Conservation (phyloP, 2,797 vertebrate species). For the Paratrypauchen microcephalus region DNA sequence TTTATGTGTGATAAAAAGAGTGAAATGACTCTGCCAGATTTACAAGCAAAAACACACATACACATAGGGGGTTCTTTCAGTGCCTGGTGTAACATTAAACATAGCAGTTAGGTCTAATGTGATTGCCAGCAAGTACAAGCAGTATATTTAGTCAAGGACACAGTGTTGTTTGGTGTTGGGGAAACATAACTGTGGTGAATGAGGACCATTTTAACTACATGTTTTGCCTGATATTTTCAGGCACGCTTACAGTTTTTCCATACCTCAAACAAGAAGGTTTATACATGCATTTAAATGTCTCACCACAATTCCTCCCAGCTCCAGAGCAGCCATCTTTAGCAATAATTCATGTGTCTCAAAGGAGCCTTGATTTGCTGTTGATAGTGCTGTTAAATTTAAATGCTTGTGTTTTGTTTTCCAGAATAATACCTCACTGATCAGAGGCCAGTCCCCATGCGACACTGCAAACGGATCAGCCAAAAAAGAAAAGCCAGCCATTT, state of each 20-base stretch:
- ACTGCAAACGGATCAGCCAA: conserved; percentile 84
- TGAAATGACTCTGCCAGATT: conserved; percentile 25
- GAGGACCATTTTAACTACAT: conserved; percentile 53
- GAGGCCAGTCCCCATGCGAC: conserved; percentile 80
- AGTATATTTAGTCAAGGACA: conserved; percentile 29
- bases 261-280: conserved; percentile 62
- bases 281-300: conserved; percentile 45
- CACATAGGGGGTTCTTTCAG: conserved; percentile 14
- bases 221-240: conserved; percentile 55
- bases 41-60: conserved; percentile 23
- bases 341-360: conserved; percentile 22
- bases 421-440: conserved; percentile 80
- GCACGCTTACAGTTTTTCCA: conserved; percentile 54
- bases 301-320: conserved; percentile 55
- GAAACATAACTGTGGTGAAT: conserved; percentile 67
- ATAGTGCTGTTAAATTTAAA: background rate
- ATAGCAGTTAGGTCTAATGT: conserved; percentile 33
- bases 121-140: conserved; percentile 19
- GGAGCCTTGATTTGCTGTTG: conserved; percentile 27
- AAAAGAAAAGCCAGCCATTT: conserved; percentile 92
- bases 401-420: conserved; percentile 56
- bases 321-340: conserved; percentile 42
- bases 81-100: conserved; percentile 13
- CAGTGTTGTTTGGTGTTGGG: conserved; percentile 42
- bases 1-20: conserved; percentile 48